Percentiles rank a stretch among this genome's conserved stretches.
Conservation (phyloP, 2,113 vertebrate genomes). For the Gadus chalcogrammus region DNA sequence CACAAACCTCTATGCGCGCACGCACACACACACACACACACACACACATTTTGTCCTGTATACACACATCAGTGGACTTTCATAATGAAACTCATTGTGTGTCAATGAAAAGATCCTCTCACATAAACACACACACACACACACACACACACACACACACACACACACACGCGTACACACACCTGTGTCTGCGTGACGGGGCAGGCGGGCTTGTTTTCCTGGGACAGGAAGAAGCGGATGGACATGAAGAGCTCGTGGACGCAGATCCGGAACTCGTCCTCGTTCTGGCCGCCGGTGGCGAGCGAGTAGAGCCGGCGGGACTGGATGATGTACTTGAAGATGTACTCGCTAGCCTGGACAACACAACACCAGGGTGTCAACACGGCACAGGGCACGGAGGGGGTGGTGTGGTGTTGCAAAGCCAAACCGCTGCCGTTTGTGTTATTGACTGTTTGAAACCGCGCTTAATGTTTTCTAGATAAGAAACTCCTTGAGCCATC, state of each 20-base stretch:
- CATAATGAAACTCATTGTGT: not conserved
- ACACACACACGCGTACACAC: not conserved
- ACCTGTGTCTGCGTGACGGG: conserved; percentile 91
- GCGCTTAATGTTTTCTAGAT: too few relatives aligned
- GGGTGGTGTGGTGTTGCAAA: too few relatives aligned
- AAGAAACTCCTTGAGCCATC: too few relatives aligned
- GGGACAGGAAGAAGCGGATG: conserved; percentile 96
- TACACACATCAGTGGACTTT: too few relatives aligned
- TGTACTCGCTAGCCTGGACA: conserved; percentile 79
- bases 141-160: not conserved
- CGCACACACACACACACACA: not conserved
- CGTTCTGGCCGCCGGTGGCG: conserved; percentile 93
- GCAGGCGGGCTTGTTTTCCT: conserved; percentile 85
- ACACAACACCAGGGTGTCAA: not conserved
- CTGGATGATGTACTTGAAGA: conserved; percentile 98
- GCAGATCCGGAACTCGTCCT: conserved; percentile 95
- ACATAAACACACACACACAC: not conserved
- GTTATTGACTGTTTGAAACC: too few relatives aligned
- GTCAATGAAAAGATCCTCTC: not conserved
- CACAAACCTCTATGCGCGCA: not conserved
- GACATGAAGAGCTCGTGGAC: conserved; percentile 97
- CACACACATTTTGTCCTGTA: not conserved
- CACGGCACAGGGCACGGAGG: too few relatives aligned
- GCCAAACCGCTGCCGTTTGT: too few relatives aligned
- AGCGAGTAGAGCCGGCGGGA: conserved; percentile 92